These are phyloP conservation scores for Sceloporus undulatus DNA, from an alignment of 2,113 vertebrate genomes.

Conservation along the genomic window DNA sequence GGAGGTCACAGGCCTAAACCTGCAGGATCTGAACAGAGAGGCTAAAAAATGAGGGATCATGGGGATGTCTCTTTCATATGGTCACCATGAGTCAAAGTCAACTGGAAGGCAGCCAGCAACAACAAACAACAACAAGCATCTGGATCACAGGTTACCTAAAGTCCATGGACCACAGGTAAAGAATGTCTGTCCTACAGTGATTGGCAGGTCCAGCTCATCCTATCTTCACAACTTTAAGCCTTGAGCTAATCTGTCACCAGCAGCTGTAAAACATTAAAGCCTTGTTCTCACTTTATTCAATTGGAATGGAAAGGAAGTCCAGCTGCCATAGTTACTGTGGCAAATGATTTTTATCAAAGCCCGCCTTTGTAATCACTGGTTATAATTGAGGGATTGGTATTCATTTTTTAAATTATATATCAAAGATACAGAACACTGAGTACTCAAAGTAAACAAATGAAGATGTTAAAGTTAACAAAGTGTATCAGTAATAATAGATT, in stretches of 20 bases:
- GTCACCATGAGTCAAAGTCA: too few species aligned
- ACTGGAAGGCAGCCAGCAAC: too few species aligned
- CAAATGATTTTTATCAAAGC: neutral
- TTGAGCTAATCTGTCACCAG: neutral
- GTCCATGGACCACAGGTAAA: too few species aligned
- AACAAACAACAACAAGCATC: too few species aligned
- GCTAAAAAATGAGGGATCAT: too few species aligned
- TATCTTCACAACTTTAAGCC: neutral
- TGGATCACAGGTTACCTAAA: too few species aligned
- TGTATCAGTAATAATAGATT: neutral
- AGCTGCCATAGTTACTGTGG: neutral
- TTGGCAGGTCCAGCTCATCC: neutral
- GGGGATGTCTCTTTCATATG: too few species aligned
- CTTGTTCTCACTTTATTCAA: neutral
- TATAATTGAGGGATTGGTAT: neutral
- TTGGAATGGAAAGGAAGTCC: neutral
- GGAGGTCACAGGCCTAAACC: too few species aligned
- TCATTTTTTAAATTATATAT: constrained; percentile 2
- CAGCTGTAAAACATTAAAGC: neutral
- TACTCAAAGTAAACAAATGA: neutral
- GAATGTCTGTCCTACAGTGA: neutral
- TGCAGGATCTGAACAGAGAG: too few species aligned
- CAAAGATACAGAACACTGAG: neutral
- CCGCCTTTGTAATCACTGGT: neutral
- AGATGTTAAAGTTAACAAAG: neutral